Evolutionary conservation across 2,797 vertebrate genomes (phyloP).

Genomic region (Pipistrellus kuhlii): DNA sequence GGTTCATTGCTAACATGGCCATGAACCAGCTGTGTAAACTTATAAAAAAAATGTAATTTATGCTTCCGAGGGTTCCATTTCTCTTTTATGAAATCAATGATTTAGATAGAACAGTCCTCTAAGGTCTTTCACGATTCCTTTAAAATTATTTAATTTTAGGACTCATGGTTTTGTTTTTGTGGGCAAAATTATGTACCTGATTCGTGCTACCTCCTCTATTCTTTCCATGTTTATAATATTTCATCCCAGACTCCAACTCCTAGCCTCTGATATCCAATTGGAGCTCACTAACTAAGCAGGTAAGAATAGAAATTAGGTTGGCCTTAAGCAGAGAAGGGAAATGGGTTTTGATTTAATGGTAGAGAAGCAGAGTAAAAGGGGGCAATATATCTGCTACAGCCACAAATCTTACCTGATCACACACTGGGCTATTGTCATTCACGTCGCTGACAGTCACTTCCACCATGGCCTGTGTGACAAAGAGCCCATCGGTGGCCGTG

Average conservation of each 20-base stretch:
- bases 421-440: constrained; percentile 96
- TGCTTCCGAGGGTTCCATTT: not conserved
- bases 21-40: not conserved
- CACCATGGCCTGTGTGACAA: constrained; percentile 93
- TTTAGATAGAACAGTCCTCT: not conserved
- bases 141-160: constrained; percentile 27
- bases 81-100: not conserved
- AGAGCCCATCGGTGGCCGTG: constrained; percentile 96
- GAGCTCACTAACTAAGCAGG: not conserved
- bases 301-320: not conserved
- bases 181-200: not conserved
- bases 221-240: not conserved
- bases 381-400: rapidly evolving
- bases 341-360: constrained; percentile 14
- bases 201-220: not conserved
- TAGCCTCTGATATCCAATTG: not conserved
- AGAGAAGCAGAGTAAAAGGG: not conserved
- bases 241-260: not conserved
- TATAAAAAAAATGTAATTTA: not conserved
- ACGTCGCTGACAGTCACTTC: constrained; percentile 94
- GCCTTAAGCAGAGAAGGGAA: not conserved
- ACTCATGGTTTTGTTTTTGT: not conserved
- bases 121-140: not conserved
- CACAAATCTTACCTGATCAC: constrained; percentile 91
- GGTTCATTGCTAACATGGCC: not conserved